Evolutionary conservation across 2,888 invertebrate genomes (phyloP).

Genomic region (Standfussiana lucernea): DNA sequence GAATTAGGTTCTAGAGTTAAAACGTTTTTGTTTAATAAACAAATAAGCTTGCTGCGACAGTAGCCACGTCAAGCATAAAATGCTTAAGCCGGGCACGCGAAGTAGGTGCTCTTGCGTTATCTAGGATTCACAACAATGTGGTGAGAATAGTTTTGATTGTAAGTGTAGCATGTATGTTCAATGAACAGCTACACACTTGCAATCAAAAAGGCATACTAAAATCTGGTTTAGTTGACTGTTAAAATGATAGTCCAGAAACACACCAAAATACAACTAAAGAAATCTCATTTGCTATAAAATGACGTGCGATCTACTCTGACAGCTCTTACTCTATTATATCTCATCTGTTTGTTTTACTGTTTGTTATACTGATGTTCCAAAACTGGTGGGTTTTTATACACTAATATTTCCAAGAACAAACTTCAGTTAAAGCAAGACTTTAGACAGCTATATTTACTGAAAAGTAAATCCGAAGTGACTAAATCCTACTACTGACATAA

Average conservation of each 20-base stretch:
- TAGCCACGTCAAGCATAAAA: too few relatives aligned
- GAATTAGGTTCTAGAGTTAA: too few relatives aligned
- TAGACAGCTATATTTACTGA: background rate
- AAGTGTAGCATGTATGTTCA: background rate
- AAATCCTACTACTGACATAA: constrained; percentile 15
- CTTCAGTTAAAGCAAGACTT: background rate
- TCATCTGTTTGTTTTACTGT: background rate
- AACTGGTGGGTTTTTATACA: too few relatives aligned
- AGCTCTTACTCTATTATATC: background rate
- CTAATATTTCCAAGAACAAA: background rate
- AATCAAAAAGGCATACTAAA: too few relatives aligned
- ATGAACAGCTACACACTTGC: background rate
- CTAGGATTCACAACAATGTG: too few relatives aligned
- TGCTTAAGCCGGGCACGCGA: too few relatives aligned
- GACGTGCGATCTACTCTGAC: background rate
- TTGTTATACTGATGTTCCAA: background rate
- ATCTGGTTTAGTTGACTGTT: too few relatives aligned
- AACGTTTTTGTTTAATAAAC: too few relatives aligned
- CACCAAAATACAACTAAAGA: background rate
- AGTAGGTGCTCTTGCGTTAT: too few relatives aligned
- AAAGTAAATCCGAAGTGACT: constrained; percentile 12
- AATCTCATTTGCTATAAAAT: background rate
- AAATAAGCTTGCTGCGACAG: too few relatives aligned
- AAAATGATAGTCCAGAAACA: background rate
- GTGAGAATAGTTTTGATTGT: background rate